These are phyloP conservation scores for Amphiprion clarkii DNA, from an alignment of 2,797 vertebrate genomes.

Conservation along the genomic window DNA sequence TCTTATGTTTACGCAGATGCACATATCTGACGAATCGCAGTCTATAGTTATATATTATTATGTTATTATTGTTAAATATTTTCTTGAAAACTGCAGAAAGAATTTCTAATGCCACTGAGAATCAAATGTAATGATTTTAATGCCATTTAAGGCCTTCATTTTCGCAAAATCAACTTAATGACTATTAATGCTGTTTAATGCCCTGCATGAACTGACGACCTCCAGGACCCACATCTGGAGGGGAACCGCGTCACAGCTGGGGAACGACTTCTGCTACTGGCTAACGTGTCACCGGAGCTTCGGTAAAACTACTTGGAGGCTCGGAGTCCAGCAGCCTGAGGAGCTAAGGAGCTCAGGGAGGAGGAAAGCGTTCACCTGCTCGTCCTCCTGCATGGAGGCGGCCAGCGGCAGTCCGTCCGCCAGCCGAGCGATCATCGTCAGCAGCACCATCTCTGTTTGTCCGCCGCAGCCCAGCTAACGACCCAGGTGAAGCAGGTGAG, in stretches of 20 bases:
- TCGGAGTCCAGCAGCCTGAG: not conserved
- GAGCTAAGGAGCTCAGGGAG: slow-evolving; percentile 1
- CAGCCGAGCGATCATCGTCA: slow-evolving; percentile 92
- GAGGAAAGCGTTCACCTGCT: slow-evolving; percentile 85
- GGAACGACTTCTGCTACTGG: not conserved
- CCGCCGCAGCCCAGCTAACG: slow-evolving; percentile 6
- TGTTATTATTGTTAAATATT: too few relatives aligned
- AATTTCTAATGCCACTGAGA: too few relatives aligned
- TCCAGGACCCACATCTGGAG: not conserved
- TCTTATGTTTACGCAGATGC: too few relatives aligned
- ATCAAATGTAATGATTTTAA: too few relatives aligned
- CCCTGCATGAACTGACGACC: not conserved
- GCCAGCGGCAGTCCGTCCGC: slow-evolving; percentile 91
- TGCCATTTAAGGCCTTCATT: too few relatives aligned
- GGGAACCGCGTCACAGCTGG: not conserved
- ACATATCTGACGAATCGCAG: too few relatives aligned
- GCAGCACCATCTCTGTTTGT: slow-evolving; percentile 89
- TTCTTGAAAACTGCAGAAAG: too few relatives aligned
- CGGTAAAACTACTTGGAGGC: not conserved
- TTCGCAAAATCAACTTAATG: too few relatives aligned
- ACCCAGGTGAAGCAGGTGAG: slow-evolving; percentile 9
- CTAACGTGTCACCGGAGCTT: slow-evolving; percentile 39
- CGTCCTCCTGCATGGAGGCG: slow-evolving; percentile 93
- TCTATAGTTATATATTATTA: too few relatives aligned
- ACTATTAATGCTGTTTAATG: too few relatives aligned